A percentile compares a stretch with the other conserved stretches of the same genome.
phyloP scores from a whole-genome alignment of 2,888 invertebrate genomes.

The Nudaria mundana region DNA sequence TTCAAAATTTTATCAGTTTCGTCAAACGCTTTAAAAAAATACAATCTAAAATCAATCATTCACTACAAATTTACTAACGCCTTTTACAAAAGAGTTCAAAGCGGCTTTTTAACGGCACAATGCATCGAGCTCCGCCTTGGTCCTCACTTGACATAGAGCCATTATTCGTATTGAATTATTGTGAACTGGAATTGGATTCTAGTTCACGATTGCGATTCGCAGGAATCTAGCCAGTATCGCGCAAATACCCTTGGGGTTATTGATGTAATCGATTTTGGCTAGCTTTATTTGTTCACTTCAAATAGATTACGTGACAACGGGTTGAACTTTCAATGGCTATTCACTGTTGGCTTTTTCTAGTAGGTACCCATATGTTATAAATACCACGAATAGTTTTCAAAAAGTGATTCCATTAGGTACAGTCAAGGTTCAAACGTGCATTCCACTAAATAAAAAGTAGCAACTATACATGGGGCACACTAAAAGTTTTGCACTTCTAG shows the following conservation, averaged over 20 bases:
- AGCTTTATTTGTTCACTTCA: conserved; percentile 54
- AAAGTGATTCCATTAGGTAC: conserved; percentile 11
- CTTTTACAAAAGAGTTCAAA: conserved; percentile 8
- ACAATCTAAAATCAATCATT: conserved; percentile 3
- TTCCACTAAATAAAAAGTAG: too few species aligned
- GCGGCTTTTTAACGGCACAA: conserved; percentile 23
- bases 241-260: conserved; percentile 38
- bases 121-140: conserved; percentile 16
- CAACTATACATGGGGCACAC: too few species aligned
- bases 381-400: conserved; percentile 12
- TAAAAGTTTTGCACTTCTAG: too few species aligned
- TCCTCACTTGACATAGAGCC: conserved; percentile 14
- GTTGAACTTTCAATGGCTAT: conserved; percentile 25
- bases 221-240: conserved; percentile 17
- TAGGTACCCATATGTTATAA: conserved; percentile 12
- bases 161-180: conserved; percentile 33
- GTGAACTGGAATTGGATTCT: conserved; percentile 24
- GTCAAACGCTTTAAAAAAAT: conserved; percentile 2
- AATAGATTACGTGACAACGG: conserved; percentile 54
- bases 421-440: too few species aligned
- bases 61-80: conserved; percentile 7
- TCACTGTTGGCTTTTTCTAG: conserved; percentile 16
- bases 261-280: conserved; percentile 44
- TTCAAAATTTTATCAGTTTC: too few species aligned
- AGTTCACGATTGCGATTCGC: conserved; percentile 21